These are phyloP conservation scores for Drosophila varians DNA, from an alignment of 1,140 invertebrate genomes.

Conservation along the genomic window DNA sequence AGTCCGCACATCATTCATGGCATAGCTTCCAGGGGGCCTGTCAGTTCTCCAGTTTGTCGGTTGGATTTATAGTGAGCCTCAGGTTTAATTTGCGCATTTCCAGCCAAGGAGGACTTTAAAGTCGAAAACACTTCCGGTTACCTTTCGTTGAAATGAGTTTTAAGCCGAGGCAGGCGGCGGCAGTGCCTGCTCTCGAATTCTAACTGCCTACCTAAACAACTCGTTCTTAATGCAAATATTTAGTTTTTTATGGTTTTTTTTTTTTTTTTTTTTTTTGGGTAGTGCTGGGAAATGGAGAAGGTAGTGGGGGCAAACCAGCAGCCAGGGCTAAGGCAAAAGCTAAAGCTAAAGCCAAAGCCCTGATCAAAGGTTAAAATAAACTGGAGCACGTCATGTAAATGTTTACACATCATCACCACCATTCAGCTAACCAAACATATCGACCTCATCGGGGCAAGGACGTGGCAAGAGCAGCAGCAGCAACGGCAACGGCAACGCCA, in stretches of 20 bases:
- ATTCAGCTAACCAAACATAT: slow-evolving; percentile 82
- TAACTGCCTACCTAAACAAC: slow-evolving; percentile 70
- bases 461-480: slow-evolving; percentile 7
- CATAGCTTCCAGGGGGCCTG: slow-evolving; percentile 3
- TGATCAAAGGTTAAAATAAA: slow-evolving; percentile 82
- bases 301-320: slow-evolving; percentile 27
- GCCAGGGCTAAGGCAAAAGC: slow-evolving; percentile 14
- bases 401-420: slow-evolving; percentile 82
- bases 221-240: slow-evolving; percentile 82
- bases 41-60: not conserved
- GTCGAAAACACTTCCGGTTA: slow-evolving; percentile 15
- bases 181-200: slow-evolving; percentile 23
- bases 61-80: slow-evolving; percentile 57
- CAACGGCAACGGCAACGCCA: slow-evolving; percentile 2
- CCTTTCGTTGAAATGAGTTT: not conserved
- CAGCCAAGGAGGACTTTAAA: slow-evolving; percentile 44
- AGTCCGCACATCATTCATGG: slow-evolving; percentile 31
- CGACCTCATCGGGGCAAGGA: slow-evolving; percentile 73
- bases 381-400: slow-evolving; percentile 82
- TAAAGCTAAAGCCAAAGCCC: slow-evolving; percentile 11
- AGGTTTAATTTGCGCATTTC: slow-evolving; percentile 63
- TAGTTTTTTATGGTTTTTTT: slow-evolving; percentile 59
- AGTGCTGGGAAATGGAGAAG: not conserved
- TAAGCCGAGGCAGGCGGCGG: not conserved
- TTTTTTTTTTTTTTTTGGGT: too few species aligned